phyloP scores from a whole-genome alignment of 2,888 invertebrate species.

The Limnephilus lunatus region DNA sequence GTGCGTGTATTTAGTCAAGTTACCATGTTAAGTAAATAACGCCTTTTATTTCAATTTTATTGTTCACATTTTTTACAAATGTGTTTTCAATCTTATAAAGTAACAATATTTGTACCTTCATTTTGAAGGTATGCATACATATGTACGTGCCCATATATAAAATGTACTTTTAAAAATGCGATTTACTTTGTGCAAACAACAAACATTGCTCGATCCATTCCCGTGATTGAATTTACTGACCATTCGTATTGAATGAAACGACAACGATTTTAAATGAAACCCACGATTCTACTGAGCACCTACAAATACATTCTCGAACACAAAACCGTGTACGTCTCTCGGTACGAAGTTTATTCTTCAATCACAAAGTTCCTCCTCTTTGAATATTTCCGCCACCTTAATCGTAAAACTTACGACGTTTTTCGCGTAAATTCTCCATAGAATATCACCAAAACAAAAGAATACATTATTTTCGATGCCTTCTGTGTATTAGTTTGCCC shows the following conservation, averaged over 20 bases:
- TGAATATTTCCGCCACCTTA: constrained; percentile 31
- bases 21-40: too few relatives aligned
- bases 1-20: too few relatives aligned
- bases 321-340: background rate
- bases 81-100: too few relatives aligned
- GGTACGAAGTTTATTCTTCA: background rate
- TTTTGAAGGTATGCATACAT: too few relatives aligned
- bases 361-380: constrained; percentile 25
- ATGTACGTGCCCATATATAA: too few relatives aligned
- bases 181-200: background rate
- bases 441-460: constrained; percentile 42
- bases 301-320: background rate
- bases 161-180: too few relatives aligned
- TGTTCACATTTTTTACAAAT: too few relatives aligned
- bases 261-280: background rate
- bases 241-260: background rate
- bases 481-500: background rate
- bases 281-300: background rate
- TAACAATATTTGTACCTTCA: too few relatives aligned
- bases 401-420: constrained; percentile 30
- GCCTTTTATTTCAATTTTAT: too few relatives aligned
- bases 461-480: constrained; percentile 28
- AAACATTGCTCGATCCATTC: background rate
- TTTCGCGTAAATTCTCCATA: constrained; percentile 30
- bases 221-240: background rate